Evolutionary conservation across 2,113 vertebrate genomes (phyloP), one percentile per base, ranked within the genome.

Genomic region (Oncorhynchus keta): DNA sequence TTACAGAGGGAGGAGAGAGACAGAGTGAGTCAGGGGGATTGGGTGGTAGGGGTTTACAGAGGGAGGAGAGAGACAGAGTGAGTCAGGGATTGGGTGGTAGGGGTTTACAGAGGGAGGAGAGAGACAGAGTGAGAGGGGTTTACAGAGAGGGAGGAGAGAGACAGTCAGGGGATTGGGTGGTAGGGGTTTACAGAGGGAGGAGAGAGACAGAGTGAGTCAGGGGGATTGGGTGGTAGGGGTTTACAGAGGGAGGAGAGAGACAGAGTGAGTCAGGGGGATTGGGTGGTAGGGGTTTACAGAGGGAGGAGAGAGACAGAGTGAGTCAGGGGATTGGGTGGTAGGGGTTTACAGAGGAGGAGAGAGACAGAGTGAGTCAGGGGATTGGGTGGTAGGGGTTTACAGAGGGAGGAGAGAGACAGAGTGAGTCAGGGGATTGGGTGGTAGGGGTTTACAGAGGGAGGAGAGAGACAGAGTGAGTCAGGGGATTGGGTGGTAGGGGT

Each of bases 371-470:
- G 73, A 74, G 16, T n/a, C 61, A 73, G 55, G 75, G 83, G 74
- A 75, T 70, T 65, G 67, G 76, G 72, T 57, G 67, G 1, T 22
- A 5, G 75, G 81, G 85, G 76, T 62, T 61, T 84, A 80, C 75
- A 5, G 39, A 45, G 39, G 39, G 9, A 11, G 9, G 39, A 71
- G 64, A 70, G 9, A 26, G 59, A 70, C 5, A 11, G 68, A 70
- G 11, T 0, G 73, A 74, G 16, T n/a, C 61, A 73, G 55, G 75
- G 83, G 74, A 75, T 70, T 65, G 67, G 76, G 72, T 57, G 67
- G 1, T 22, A 5, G 75, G 81, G 85, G 76, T 62, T 61, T 84
- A 80, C 75, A 5, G 39, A 45, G 39, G 39, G 9, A 11, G 9
- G 39, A 71, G 64, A 70, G 9, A 26, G 59, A 70, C 5, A 11